A percentile compares a stretch with the other conserved stretches of the same genome.
These are phyloP conservation scores for Kryptolebias ocellatus DNA, from an alignment of 2,797 vertebrate genomes.

Conservation along the genomic window DNA sequence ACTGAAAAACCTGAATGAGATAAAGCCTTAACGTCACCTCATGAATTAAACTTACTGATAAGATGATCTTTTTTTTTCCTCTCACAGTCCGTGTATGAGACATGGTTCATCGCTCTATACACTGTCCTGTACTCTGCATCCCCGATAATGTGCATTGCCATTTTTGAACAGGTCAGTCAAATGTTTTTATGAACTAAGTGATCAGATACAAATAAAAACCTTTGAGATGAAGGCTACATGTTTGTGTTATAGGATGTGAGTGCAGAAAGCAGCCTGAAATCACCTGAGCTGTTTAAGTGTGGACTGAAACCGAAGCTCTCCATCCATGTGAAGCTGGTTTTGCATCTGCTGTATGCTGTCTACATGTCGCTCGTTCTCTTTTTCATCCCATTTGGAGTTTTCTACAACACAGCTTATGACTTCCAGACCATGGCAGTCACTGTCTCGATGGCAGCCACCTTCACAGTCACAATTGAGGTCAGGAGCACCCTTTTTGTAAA, in stretches of 20 bases:
- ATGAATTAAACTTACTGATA: not conserved
- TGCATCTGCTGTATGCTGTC: constrained; percentile 80
- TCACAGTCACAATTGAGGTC: constrained; percentile 87
- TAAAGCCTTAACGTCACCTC: not conserved
- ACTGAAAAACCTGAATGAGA: not conserved
- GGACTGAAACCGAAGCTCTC: constrained; percentile 85
- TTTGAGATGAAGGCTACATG: not conserved
- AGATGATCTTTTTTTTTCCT: not conserved
- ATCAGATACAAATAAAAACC: not conserved
- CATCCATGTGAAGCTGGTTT: constrained; percentile 76
- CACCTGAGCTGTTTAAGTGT: constrained; percentile 82
- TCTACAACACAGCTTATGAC: constrained; percentile 75
- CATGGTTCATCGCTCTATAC: constrained; percentile 92
- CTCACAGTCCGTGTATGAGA: constrained; percentile 88
- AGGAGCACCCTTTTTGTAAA: constrained; percentile 25
- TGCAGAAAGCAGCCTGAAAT: constrained; percentile 81
- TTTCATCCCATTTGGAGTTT: constrained; percentile 84
- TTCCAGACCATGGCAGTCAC: constrained; percentile 88
- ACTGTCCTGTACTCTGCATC: constrained; percentile 85
- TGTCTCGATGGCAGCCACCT: constrained; percentile 78
- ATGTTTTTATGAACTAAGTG: not conserved
- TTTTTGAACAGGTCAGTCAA: constrained; percentile 90
- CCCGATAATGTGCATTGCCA: constrained; percentile 84
- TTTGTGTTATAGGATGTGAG: constrained; percentile 82
- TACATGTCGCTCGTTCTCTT: constrained; percentile 86